A percentile compares a stretch with the other conserved stretches of the same genome.
phyloP scores from a whole-genome alignment of 1,140 invertebrate species.

The Mactra quadrangularis region DNA sequence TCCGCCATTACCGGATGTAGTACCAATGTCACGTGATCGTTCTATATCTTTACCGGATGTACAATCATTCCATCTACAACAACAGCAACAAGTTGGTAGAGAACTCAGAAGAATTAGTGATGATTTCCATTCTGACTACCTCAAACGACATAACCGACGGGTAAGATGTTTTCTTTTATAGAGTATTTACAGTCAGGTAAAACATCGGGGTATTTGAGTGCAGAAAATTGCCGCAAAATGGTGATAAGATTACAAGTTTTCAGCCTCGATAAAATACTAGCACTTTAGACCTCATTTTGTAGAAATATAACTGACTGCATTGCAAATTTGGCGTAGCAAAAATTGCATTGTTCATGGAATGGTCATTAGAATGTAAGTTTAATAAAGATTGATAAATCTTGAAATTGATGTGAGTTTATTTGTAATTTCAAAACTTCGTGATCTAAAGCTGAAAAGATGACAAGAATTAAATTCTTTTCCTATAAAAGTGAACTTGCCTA shows the following conservation, averaged over 20 bases:
- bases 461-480: too few species aligned
- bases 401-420: too few species aligned
- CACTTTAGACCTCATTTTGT: too few species aligned
- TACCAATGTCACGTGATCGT: slow-evolving; percentile 56
- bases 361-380: too few species aligned
- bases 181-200: background rate
- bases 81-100: slow-evolving; percentile 42
- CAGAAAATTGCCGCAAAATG: background rate
- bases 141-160: slow-evolving; percentile 17
- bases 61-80: slow-evolving; percentile 26
- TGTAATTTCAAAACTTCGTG: too few species aligned
- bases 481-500: too few species aligned
- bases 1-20: slow-evolving; percentile 51
- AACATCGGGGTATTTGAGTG: background rate
- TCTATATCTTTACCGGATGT: slow-evolving; percentile 55
- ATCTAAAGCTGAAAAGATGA: too few species aligned
- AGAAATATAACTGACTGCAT: background rate
- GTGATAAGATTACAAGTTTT: background rate
- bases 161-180: too few species aligned
- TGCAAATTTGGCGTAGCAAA: too few species aligned
- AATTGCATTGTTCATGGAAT: too few species aligned
- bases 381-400: too few species aligned
- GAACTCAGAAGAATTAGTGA: slow-evolving; percentile 56
- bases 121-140: slow-evolving; percentile 46
- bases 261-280: too few species aligned